Evolutionary conservation across 2,888 invertebrate species (phyloP), one percentile per base, ranked within the genome.

Genomic region (Listrodromus nycthemerus): DNA sequence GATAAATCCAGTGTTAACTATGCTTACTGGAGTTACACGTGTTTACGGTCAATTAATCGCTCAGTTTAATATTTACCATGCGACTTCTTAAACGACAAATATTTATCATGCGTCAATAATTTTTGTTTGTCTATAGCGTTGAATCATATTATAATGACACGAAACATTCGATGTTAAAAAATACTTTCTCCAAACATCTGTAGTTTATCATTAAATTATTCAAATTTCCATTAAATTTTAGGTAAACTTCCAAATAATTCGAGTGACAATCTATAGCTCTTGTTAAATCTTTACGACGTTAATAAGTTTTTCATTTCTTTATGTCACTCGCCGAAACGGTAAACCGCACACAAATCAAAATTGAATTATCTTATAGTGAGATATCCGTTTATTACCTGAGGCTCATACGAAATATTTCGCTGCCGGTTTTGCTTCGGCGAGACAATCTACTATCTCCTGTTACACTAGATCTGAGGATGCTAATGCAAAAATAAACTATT

Each of bases 371-470:
- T 2, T 37, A 58, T 61, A 69, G 37, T 37, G 66, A 70, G 70
- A 77, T 75, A 80, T 69, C 45, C 70, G 63, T 63, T 45, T 65
- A 80, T 92, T 92, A 96, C 96, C 96, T 96, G 95, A 96, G 94
- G 93, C 96, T 96, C 96, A 96, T 96, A 95, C 95, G 95, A 95
- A 96, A 95, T 94, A 96, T 96, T 95, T 96, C 96, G 93, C 96
- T 96, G 94, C 96, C 96, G 88, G 96, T 96, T 95, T 95, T 94
- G 90, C 93, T 92, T 91, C 91, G 91, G 89, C 90, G 92, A 88
- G 89, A 91, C 87, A 89, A 87, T 92, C 89, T 92, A 91, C 83
- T 90, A 89, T 89, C 88, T 87, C 88, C 88, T 82, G 88, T 87
- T 86, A 89, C 85, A 81, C 86, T 90, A 86, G 88, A 87, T 80